Evolutionary conservation across 2,888 invertebrate species (phyloP), one percentile per base, ranked within the genome.

Genomic region (Peribatodes rhomboidaria): DNA sequence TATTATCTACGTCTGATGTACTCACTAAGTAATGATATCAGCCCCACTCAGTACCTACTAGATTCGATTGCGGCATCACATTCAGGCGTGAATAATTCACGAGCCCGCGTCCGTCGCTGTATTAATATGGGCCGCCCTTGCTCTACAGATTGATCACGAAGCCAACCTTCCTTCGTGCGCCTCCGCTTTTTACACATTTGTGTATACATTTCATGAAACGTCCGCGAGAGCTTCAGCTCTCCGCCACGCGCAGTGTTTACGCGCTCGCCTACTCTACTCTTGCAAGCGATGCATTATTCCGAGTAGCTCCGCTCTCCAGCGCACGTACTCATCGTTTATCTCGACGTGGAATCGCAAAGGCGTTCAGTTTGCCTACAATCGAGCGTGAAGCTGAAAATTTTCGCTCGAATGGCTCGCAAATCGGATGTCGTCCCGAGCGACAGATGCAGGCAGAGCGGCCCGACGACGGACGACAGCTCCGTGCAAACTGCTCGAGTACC

Each of bases 371-470:
- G 59, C 22, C 52, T 59, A 66, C 67, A 70, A 54, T 71, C 52
- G 70, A 75, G 70, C 73, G 74, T 73, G 67, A 76, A 75, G 70
- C 68, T 61, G 55, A 64, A 59, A 70, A 69, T 58, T 65, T 31
- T 54, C 67, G 68, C 70, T 67, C 57, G 68, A 69, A 69, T 65
- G 56, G 72, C 63, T 75, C 67, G 63, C 70, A 65, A 71, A 72
- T 72, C 70, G 68, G 70, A 72, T 66, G 72, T 72, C 54, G 55
- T 14, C 10, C n/a, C 39, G 49, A 16, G 61, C 47, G 66, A 57
- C 62, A 67, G 69, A 56, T 71, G 70, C 65, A 62, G 58, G 59
- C 31, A 14, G 20, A 18, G 9, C 41, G 16, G 13, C 42, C 11
- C 42, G 20, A n/a, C 20, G 13, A 10, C 18, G 42, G 8, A 6